Base-by-base conservation (phyloP, 2,797 vertebrate species). In the Myotis myotis region DNA sequence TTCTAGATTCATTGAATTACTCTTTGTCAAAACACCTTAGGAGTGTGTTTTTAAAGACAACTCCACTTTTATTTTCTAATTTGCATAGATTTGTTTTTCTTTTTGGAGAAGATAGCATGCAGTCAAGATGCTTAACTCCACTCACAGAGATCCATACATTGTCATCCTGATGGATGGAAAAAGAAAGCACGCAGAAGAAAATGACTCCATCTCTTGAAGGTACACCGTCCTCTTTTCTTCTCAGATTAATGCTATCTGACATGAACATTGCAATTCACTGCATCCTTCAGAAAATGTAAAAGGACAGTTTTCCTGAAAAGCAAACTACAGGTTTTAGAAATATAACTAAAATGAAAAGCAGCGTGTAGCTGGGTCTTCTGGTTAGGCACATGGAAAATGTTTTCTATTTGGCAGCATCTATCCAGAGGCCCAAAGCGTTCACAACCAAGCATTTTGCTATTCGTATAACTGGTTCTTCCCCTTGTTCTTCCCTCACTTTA, bases 281-380 rank as follows among this genome's bases (percentile, higher is more conserved):
- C 74, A 91, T 97, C 96, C 96, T 51, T 92, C 36, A 95, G 96
- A 97, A 98, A 98, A 98, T 96, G 30, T 4, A 95, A 93, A 89
- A 92, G 79, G 97, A 96, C 95, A 97, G 94, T 28, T 97, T 95
- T 96, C 94, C 95, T 97, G 94, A 95, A 98, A 95, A 96, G 55
- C 70, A 89, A 97, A 57, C 62, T 16, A 49, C 64, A 20, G 74
- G 25, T 96, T 96, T 92, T 93, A 96, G 92, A 68, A 96, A 85
- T 93, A 94, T 66, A 89, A 80, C 36, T 76, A 83, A 93, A 94
- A 93, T 74, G 33, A 90, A 96, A 93, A 93, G 12, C 20, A 95
- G 15, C 66, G 23, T 49, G 22, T 87, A 95, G 41, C 80, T 83
- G 10, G 19, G 22, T 72, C 49, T 94, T 91, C 12, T 89, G 36